Conservation (phyloP, 2,113 vertebrate genomes). For the Hiodon alosoides region DNA sequence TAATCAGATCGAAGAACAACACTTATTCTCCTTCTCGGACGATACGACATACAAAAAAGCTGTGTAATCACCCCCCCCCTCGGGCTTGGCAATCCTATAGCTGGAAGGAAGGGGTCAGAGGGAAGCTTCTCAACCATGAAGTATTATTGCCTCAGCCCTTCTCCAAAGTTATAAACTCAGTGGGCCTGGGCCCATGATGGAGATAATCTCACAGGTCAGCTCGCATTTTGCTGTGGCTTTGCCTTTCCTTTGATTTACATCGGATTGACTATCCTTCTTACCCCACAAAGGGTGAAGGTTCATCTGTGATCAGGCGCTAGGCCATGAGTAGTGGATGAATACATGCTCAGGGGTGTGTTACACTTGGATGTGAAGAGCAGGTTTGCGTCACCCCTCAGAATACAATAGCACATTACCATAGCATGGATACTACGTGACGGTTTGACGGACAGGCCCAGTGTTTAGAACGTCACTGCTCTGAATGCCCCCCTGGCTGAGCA, state of each 20-base stretch:
- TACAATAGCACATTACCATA: no score
- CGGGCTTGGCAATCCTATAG: neutral
- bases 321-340: no score
- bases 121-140: neutral
- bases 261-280: no score
- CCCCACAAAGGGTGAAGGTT: no score
- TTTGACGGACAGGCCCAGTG: conserved; percentile 9
- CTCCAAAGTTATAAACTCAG: conserved; percentile 9
- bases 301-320: no score
- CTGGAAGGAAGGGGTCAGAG: conserved; percentile 15
- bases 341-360: no score
- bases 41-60: neutral
- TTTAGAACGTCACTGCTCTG: conserved; percentile 21
- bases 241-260: neutral
- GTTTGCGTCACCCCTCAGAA: neutral
- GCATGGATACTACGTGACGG: no score
- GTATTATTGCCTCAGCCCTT: conserved; percentile 5
- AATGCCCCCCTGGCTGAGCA: conserved; percentile 12
- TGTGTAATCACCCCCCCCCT: neutral
- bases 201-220: neutral
- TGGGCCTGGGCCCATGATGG: neutral
- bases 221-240: neutral
- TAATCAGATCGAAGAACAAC: neutral
- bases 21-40: neutral
- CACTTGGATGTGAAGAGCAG: no score